phyloP scores from a whole-genome alignment of 2,113 vertebrate species.

The Chaetorhynchus papuensis region DNA sequence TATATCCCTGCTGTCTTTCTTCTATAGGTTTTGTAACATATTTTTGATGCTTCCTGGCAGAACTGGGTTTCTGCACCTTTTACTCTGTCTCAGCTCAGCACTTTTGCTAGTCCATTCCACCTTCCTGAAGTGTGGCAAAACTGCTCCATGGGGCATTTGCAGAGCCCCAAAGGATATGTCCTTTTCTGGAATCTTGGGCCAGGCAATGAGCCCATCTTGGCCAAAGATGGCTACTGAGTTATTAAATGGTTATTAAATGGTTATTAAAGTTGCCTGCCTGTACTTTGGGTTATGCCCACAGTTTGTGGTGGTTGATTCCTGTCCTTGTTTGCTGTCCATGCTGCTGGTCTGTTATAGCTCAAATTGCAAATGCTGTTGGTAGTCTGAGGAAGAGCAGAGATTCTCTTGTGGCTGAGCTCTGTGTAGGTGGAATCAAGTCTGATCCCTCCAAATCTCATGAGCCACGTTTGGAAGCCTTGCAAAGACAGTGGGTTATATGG shows the following conservation, averaged over 20 bases:
- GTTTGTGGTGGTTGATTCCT: background rate
- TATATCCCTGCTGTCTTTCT: background rate
- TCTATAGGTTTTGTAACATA: background rate
- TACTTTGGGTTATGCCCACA: background rate
- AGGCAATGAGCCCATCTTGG: background rate
- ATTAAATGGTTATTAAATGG: no score
- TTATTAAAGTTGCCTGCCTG: background rate
- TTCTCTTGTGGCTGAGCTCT: background rate
- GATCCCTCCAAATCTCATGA: background rate
- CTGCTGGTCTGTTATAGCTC: background rate
- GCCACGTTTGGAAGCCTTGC: background rate
- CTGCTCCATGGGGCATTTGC: background rate
- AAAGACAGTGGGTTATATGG: background rate
- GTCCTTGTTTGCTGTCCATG: background rate
- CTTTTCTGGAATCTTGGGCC: background rate
- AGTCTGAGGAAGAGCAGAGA: background rate
- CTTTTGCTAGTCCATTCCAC: background rate
- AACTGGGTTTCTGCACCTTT: slow-evolving; percentile 27
- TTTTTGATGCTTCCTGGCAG: background rate
- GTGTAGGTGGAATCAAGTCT: background rate
- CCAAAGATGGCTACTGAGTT: background rate
- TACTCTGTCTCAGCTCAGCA: background rate
- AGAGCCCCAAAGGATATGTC: background rate
- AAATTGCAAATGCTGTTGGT: background rate
- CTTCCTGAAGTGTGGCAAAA: background rate